A percentile compares a stretch with the other conserved stretches of the same genome.
These are phyloP conservation scores for Octopus bimaculoides DNA, from an alignment of 1,140 invertebrate genomes.

Conservation along the genomic window DNA sequence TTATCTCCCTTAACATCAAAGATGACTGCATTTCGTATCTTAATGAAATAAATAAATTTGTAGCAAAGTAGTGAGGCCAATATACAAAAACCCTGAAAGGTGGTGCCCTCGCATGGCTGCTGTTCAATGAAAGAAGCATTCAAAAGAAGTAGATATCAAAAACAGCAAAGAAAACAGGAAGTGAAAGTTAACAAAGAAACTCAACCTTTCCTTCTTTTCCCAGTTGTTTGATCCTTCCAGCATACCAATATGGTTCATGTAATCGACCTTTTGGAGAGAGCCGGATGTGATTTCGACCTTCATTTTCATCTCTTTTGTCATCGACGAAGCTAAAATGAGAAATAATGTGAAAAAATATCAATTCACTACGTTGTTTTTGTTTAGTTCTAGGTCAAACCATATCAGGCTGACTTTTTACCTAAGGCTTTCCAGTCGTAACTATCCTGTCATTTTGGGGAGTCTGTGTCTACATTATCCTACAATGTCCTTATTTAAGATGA, in stretches of 20 bases:
- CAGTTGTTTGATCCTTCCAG: slow-evolving; percentile 27
- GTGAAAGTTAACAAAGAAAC: not conserved
- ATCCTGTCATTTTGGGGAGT: not conserved
- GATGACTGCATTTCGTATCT: not conserved
- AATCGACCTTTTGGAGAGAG: slow-evolving; percentile 20
- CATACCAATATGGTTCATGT: slow-evolving; percentile 34
- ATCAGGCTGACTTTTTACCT: not conserved
- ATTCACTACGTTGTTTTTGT: not conserved
- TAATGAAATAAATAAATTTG: not conserved
- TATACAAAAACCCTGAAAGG: not conserved
- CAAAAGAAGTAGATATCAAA: not conserved
- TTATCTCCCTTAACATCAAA: not conserved
- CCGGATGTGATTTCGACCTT: slow-evolving; percentile 20
- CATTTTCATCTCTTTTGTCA: slow-evolving; percentile 12
- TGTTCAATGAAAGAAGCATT: not conserved
- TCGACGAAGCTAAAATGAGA: not conserved
- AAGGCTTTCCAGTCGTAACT: not conserved
- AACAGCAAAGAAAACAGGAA: not conserved
- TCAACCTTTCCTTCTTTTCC: slow-evolving; percentile 27
- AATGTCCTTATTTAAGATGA: not conserved
- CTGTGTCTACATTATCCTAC: not conserved
- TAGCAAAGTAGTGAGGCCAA: not conserved
- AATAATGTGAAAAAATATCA: not conserved
- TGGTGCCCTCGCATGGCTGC: no score
- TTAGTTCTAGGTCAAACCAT: not conserved